Conservation (phyloP, 2,113 vertebrate genomes). For the Phasianus colchicus region DNA sequence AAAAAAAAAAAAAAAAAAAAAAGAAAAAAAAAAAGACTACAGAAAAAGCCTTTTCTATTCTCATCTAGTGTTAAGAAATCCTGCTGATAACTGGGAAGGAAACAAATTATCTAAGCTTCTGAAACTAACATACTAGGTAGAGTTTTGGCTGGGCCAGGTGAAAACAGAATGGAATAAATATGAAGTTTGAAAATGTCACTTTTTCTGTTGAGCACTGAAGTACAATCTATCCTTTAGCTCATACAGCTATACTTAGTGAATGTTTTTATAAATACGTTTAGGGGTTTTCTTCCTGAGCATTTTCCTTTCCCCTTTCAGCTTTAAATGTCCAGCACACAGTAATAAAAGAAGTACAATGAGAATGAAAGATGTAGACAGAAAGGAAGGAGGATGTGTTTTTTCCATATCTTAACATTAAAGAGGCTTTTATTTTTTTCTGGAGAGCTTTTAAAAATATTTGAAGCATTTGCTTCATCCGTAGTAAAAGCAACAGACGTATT, state of each 20-base stretch:
- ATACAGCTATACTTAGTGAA: not conserved
- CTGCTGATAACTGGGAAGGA: not conserved
- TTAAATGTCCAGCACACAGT: not conserved
- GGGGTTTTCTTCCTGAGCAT: not conserved
- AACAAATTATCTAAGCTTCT: not conserved
- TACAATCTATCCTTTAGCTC: not conserved
- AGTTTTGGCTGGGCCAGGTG: not conserved
- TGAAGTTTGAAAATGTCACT: slow-evolving; percentile 4
- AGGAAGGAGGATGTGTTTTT: not conserved
- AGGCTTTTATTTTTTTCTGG: not conserved
- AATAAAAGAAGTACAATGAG: slow-evolving; percentile 1
- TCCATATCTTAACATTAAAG: not conserved
- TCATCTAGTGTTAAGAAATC: not conserved
- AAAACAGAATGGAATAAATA: not conserved
- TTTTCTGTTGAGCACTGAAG: not conserved
- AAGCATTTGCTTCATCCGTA: not conserved
- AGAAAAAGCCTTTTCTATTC: not conserved
- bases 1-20: not conserved
- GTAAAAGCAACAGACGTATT: slow-evolving; percentile 8
- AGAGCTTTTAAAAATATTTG: not conserved
- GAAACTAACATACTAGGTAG: not conserved
- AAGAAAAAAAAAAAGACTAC: not conserved
- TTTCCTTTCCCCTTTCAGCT: not conserved
- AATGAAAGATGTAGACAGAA: not conserved
- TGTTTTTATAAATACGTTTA: not conserved